Percentiles rank a stretch among this genome's conserved stretches.
Evolutionary conservation across 1,140 invertebrate genomes (phyloP).

Genomic region (Dendrolimus punctatus): DNA sequence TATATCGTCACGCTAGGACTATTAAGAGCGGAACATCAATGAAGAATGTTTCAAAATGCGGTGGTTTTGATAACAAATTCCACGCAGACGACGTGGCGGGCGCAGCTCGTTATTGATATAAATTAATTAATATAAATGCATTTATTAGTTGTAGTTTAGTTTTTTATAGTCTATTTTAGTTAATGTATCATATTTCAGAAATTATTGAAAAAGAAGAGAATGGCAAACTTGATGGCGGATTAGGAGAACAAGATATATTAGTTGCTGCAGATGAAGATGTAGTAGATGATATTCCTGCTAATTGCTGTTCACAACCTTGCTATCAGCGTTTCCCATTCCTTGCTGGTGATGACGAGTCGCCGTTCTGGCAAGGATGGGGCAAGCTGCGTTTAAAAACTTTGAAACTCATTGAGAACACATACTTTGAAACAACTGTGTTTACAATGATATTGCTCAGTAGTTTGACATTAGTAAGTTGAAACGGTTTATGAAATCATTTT

Average conservation of each 20-base stretch:
- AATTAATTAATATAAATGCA: too few species aligned
- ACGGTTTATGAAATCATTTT: too few species aligned
- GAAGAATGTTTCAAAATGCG: too few species aligned
- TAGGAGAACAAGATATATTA: slow-evolving; percentile 73
- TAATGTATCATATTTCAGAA: slow-evolving; percentile 27
- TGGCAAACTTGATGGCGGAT: slow-evolving; percentile 70
- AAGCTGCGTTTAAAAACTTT: slow-evolving; percentile 94
- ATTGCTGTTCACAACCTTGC: slow-evolving; percentile 93
- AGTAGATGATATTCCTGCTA: slow-evolving; percentile 87
- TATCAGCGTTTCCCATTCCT: slow-evolving; percentile 90
- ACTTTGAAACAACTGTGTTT: slow-evolving; percentile 99
- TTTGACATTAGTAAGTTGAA: slow-evolving; percentile 88
- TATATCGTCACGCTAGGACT: too few species aligned
- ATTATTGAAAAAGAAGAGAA: slow-evolving; percentile 75
- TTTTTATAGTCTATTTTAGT: too few species aligned
- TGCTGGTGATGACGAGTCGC: slow-evolving; percentile 90
- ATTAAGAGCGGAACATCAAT: too few species aligned
- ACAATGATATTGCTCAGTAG: slow-evolving; percentile 98
- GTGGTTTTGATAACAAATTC: too few species aligned
- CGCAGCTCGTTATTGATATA: too few species aligned
- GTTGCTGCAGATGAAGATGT: slow-evolving; percentile 80
- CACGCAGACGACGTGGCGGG: too few species aligned
- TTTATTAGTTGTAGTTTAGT: too few species aligned
- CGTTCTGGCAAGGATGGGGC: slow-evolving; percentile 95
- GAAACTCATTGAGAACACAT: slow-evolving; percentile 97